Base-by-base conservation (phyloP, 2,888 invertebrate genomes). In the Resseliella maxima region DNA sequence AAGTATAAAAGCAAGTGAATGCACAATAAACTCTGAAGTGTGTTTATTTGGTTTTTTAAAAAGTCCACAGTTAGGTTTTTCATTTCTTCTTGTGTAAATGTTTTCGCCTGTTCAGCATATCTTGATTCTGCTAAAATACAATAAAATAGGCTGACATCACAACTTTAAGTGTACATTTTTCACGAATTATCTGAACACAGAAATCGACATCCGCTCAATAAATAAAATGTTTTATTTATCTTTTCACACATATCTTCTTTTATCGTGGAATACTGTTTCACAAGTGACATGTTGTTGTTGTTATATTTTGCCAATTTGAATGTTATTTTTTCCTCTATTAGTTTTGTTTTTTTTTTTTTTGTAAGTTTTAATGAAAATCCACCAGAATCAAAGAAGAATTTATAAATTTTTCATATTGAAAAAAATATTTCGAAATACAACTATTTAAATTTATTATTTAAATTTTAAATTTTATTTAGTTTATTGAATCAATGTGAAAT, bases 161-260 rank as follows among this genome's bases (percentile, higher is more conserved):
- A 36, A 64, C 27, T 27, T 64, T 31, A 6, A 12, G 72, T 72
- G 38, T 86, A 36, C 83, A 83, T 86, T 31, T 50, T 86, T 86
- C 50, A 45, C 50, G 35, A 45, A 81, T 50, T 86, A 81, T 86
- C 81, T 86, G 36, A 86, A 81, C 64, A 86, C 83, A 24, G 81
- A 83, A 81, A 86, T 86, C 86, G 27, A 86, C 86, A 86, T 86
- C 86, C 86, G 86, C 83, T 38, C 86, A 86, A 86, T 86, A 86
- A 86, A 86, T 81, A 86, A 86, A 83, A 45, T 86, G 35, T 86
- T 83, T 86, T 31, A 31, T 86, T 41, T 72, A 5, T 81, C n/a
- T 81, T 46, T 85, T 27, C 24, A 24, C 36, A 5, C 59, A 24
- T 24, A 27, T 45, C 5, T 72, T 31, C 15, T 3, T 72, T 31